phyloP scores from a whole-genome alignment of 2,797 vertebrate species.

The Microhierax caerulescens region DNA sequence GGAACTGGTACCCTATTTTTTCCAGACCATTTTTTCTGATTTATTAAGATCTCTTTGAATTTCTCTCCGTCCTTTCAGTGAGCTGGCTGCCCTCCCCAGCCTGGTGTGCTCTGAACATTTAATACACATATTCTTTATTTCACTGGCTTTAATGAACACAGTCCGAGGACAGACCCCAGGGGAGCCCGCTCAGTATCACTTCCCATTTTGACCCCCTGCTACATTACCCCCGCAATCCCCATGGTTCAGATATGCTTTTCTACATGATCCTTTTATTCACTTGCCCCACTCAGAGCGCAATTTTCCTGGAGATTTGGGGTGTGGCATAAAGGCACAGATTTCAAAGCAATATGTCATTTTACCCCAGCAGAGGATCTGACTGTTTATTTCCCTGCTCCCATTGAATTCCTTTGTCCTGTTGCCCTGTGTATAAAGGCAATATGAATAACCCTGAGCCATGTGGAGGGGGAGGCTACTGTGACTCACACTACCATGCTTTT shows the following conservation, averaged over 20 bases:
- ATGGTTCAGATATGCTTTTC: neutral
- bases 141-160: fast-evolving
- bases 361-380: neutral
- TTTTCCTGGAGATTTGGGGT: neutral
- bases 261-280: neutral
- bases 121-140: conserved; percentile 23
- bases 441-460: conserved; percentile 4
- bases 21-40: neutral
- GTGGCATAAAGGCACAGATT: neutral
- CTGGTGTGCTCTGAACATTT: neutral
- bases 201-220: conserved; percentile 18
- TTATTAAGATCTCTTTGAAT: neutral
- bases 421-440: conserved; percentile 22
- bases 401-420: conserved; percentile 44
- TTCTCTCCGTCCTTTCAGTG: neutral
- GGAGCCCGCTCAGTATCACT: neutral
- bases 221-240: neutral
- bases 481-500: conserved; percentile 47
- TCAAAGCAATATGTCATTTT: conserved; percentile 47
- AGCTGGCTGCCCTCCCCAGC: neutral
- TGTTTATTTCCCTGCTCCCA: conserved; percentile 37
- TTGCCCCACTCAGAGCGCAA: neutral
- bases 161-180: neutral
- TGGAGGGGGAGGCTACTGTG: conserved; percentile 30
- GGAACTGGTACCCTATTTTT: neutral